Conservation (phyloP, 2,797 vertebrate species). For the Helostoma temminkii region DNA sequence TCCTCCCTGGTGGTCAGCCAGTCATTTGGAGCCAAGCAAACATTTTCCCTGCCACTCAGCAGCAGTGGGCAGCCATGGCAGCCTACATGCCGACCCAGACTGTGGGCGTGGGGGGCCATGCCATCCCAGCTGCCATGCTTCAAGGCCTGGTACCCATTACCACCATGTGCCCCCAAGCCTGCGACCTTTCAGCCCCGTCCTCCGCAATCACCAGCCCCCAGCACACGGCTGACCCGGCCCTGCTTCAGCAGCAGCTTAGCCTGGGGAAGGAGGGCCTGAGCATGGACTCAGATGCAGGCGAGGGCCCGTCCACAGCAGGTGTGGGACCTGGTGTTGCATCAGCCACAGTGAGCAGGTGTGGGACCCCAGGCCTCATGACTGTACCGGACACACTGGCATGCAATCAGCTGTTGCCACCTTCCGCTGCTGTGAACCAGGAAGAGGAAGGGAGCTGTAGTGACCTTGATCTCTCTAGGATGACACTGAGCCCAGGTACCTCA, state of each 20-base stretch:
- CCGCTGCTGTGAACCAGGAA: conserved; percentile 86
- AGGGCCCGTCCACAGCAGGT: conserved; percentile 74
- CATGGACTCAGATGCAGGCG: conserved; percentile 69
- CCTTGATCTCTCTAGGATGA: conserved; percentile 97
- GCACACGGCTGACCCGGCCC: conserved; percentile 84
- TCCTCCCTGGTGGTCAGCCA: conserved; percentile 95
- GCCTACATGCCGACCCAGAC: conserved; percentile 98
- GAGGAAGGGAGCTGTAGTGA: conserved; percentile 92
- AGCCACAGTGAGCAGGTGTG: conserved; percentile 73
- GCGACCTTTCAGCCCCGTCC: conserved; percentile 80
- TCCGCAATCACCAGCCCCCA: conserved; percentile 93
- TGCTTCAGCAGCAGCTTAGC: conserved; percentile 82
- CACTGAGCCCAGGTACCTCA: conserved; percentile 94
- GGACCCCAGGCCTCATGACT: conserved; percentile 70
- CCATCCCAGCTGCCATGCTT: conserved; percentile 96
- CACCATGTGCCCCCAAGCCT: conserved; percentile 85
- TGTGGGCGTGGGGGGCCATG: conserved; percentile 87
- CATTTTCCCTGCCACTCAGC: conserved; percentile 94
- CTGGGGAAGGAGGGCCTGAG: conserved; percentile 65
- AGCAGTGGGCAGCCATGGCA: conserved; percentile 94
- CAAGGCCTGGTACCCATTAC: conserved; percentile 94
- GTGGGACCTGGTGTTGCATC: conserved; percentile 45
- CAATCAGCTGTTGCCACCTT: conserved; percentile 89
- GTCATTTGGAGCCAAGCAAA: conserved; percentile 96
- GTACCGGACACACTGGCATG: conserved; percentile 86